Percentiles rank a stretch among this genome's conserved stretches.
phyloP scores from a whole-genome alignment of 2,888 invertebrate species.

The Diogma glabrata region DNA sequence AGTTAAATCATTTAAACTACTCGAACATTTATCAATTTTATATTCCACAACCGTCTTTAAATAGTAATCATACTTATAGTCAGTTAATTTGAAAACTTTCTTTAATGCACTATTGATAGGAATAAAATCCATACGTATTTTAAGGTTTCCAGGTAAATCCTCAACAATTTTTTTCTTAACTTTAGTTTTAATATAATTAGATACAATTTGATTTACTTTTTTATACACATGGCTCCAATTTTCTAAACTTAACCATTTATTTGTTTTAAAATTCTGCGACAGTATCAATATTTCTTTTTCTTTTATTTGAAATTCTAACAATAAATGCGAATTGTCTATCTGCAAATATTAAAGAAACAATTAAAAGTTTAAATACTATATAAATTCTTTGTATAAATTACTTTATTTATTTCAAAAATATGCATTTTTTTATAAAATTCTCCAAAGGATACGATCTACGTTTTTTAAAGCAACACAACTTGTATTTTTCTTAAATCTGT shows the following conservation, averaged over 20 bases:
- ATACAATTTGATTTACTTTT: constrained; percentile 7
- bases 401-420: constrained; percentile 4
- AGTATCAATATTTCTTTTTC: constrained; percentile 1
- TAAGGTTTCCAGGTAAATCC: not conserved
- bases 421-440: too few relatives aligned
- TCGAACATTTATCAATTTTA: not conserved
- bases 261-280: constrained; percentile 5
- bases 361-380: not conserved
- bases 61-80: constrained; percentile 1
- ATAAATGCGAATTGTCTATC: not conserved
- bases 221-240: constrained; percentile 16
- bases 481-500: too few relatives aligned
- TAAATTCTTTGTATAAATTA: not conserved
- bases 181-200: not conserved
- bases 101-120: not conserved
- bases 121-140: not conserved
- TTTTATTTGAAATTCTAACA: constrained; percentile 3
- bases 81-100: not conserved
- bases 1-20: not conserved
- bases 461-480: too few relatives aligned
- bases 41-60: not conserved
- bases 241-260: constrained; percentile 16
- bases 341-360: not conserved
- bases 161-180: not conserved
- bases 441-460: too few relatives aligned